Base-by-base conservation (phyloP, 1,140 invertebrate species). In the Hirudo medicinalis region DNA sequence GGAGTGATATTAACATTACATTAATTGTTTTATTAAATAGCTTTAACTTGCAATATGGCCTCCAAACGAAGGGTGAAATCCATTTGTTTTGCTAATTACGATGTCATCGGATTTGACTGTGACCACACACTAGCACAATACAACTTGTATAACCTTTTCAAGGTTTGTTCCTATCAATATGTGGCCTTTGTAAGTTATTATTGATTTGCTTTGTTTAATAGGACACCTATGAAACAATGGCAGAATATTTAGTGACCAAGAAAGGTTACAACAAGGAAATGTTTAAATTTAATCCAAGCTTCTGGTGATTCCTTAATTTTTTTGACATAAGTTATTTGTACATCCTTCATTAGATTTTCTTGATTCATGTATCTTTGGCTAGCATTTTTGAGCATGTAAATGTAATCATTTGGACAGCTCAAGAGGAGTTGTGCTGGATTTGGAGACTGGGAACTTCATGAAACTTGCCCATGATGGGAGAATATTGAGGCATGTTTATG, bases 61-160 rank as follows among this genome's bases (percentile, higher is more conserved):
- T 49, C 43, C 11, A 9, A 49, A 49, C 43, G 43, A 49, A 49
- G 43, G 43, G 43, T 49, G 43, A 49, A 49, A 49, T 49, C 43
- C 22, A 63, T 63, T 32, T 63, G 22, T 25, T 63, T 63, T 63
- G 57, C 22, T n/a, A 6, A 22, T 63, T 63, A 63, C 29, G 57
- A 63, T 22, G 57, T 32, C 29, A 32, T 63, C 17, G 57, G 57
- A 32, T 63, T 63, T n/a, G 57, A 63, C 29, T 63, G 57, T 63
- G 57, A 63, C 57, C 57, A 63, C 19, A 63, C 57, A 2, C 57
- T 63, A 25, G 57, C 57, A 11, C 57, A 63, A 22, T 63, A 63
- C 29, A 63, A 63, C 29, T 32, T 63, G 29, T 63, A 63, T 63
- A 63, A 63, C 29, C 57, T 63, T 22, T 63, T 63, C 57, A 63